Evolutionary conservation across 1,140 invertebrate genomes (phyloP).

Genomic region (Choristoneura fumiferana): DNA sequence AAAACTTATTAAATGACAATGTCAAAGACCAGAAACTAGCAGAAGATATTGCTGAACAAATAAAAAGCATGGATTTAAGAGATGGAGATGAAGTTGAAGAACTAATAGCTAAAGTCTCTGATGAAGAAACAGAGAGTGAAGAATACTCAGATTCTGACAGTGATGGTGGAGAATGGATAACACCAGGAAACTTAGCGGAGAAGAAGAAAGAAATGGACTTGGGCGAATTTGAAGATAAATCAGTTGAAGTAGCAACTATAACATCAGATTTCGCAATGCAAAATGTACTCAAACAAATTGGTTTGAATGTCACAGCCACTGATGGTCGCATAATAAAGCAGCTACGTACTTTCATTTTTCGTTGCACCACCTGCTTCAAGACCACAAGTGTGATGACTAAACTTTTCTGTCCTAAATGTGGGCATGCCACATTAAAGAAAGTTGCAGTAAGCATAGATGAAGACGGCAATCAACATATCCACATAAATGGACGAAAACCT

Average conservation of each 20-base stretch:
- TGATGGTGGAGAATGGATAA: constrained; percentile 93
- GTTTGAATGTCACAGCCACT: constrained; percentile 91
- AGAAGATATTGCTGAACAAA: constrained; percentile 63
- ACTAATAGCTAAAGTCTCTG: constrained; percentile 54
- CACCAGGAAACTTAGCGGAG: constrained; percentile 88
- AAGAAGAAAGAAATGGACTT: constrained; percentile 85
- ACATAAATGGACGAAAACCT: constrained; percentile 90
- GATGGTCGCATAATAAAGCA: constrained; percentile 94
- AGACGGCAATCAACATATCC: constrained; percentile 91
- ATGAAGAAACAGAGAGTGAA: constrained; percentile 51
- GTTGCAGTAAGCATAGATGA: constrained; percentile 93
- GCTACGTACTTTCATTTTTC: constrained; percentile 93
- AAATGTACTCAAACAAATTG: constrained; percentile 98
- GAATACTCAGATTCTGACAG: constrained; percentile 55
- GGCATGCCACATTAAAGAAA: constrained; percentile 94
- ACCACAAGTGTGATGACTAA: constrained; percentile 95
- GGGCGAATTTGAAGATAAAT: constrained; percentile 81
- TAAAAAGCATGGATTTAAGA: constrained; percentile 59
- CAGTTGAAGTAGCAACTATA: constrained; percentile 91
- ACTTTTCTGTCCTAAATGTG: constrained; percentile 96
- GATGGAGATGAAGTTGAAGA: constrained; percentile 56
- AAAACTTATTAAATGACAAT: constrained; percentile 27
- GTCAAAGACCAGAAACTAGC: constrained; percentile 38
- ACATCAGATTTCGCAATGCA: constrained; percentile 99
- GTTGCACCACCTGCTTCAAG: constrained; percentile 95